Evolutionary conservation across 2,113 vertebrate genomes (phyloP).

Genomic region (Chauna torquata): DNA sequence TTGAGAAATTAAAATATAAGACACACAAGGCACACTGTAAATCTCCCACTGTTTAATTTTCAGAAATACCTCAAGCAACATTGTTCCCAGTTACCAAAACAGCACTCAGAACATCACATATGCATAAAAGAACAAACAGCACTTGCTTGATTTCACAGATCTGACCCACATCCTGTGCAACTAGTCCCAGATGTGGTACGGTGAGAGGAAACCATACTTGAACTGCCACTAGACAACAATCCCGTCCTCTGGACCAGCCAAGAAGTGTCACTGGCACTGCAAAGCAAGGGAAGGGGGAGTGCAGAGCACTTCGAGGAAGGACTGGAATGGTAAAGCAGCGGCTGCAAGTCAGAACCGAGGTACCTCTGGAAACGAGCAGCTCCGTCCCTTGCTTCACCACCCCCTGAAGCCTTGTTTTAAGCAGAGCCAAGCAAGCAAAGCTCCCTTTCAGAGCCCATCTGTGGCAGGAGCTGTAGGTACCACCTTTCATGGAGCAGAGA

Average conservation of each 20-base stretch:
- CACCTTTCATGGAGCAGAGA: not conserved
- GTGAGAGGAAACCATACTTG: not conserved
- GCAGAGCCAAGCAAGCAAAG: constrained; percentile 24
- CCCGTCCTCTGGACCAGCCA: not conserved
- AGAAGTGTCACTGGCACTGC: not conserved
- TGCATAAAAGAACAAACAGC: not conserved
- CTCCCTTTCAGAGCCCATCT: constrained; percentile 16
- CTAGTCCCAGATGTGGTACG: not conserved
- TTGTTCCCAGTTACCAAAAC: not conserved
- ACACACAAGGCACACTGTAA: not conserved
- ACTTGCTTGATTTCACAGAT: not conserved
- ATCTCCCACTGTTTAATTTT: not conserved
- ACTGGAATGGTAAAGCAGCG: not conserved
- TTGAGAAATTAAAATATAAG: not conserved
- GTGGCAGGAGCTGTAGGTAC: constrained; percentile 2
- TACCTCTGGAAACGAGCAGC: not conserved
- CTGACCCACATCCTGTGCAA: constrained; percentile 59
- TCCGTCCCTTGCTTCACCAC: not conserved
- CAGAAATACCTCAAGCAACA: not conserved
- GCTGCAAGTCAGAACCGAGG: not conserved
- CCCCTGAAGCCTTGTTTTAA: not conserved
- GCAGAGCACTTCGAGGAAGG: not conserved
- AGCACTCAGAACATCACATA: not conserved
- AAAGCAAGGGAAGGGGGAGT: not conserved
- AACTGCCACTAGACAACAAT: not conserved